Conservation (phyloP, 1,140 invertebrate genomes). For the Drosophila tristis region DNA sequence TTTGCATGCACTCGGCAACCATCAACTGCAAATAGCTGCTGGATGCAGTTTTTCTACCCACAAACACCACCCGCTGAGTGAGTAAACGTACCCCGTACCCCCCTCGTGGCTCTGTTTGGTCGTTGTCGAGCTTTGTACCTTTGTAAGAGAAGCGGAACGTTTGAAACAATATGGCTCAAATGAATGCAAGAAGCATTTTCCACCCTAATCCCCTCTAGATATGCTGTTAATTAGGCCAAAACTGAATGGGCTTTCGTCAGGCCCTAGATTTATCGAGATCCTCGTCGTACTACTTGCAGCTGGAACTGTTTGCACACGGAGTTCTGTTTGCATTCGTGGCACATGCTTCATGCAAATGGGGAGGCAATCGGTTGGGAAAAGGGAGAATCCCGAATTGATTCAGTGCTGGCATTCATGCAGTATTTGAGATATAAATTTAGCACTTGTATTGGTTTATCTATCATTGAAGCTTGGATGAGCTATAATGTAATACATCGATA, state of each 20-base stretch:
- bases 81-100: neutral
- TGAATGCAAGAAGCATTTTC: slow-evolving; percentile 49
- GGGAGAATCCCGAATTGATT: slow-evolving; percentile 1
- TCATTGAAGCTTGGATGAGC: no score
- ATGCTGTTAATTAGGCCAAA: slow-evolving; percentile 58
- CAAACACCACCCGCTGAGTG: neutral
- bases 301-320: slow-evolving; percentile 36
- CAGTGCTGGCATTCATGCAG: no score
- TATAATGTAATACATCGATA: no score
- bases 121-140: slow-evolving; percentile 40
- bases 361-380: no score
- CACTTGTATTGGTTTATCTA: neutral
- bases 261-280: slow-evolving; percentile 36
- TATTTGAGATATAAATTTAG: neutral
- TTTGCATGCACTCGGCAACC: slow-evolving; percentile 80
- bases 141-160: slow-evolving; percentile 39
- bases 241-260: slow-evolving; percentile 26
- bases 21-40: slow-evolving; percentile 81
- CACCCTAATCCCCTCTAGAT: slow-evolving; percentile 55
- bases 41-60: slow-evolving; percentile 32
- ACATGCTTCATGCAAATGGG: slow-evolving; percentile 5
- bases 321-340: slow-evolving; percentile 19
- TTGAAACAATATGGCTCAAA: slow-evolving; percentile 61
- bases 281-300: slow-evolving; percentile 1
- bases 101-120: neutral